phyloP scores from a whole-genome alignment of 1,140 invertebrate species.

The Mamestra configurata region DNA sequence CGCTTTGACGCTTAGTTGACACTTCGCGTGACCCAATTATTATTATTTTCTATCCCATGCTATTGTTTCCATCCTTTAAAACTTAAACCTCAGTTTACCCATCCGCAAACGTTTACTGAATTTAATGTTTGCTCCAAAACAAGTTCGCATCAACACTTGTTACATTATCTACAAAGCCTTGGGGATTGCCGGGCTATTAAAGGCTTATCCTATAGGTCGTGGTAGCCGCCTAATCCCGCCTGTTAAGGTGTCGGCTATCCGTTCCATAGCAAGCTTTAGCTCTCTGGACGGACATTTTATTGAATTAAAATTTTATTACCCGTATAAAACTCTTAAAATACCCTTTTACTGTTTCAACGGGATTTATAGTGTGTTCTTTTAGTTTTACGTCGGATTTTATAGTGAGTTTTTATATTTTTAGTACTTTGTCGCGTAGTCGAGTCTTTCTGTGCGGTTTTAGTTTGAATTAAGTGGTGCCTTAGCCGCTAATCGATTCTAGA shows the following conservation, averaged over 20 bases:
- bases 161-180: constrained; percentile 1
- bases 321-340: constrained; percentile 33
- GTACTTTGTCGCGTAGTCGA: background rate
- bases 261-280: background rate
- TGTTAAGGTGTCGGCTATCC: constrained; percentile 1
- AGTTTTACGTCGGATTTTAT: constrained; percentile 22
- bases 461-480: background rate
- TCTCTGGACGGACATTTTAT: constrained; percentile 2
- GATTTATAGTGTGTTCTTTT: constrained; percentile 27
- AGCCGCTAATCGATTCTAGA: background rate
- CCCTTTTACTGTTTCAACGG: constrained; percentile 16
- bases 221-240: background rate
- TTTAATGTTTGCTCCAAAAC: background rate
- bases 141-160: background rate
- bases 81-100: no score
- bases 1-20: no score
- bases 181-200: constrained; percentile 15
- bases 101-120: no score
- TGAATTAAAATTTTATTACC: constrained; percentile 38
- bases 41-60: no score
- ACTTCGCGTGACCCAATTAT: no score
- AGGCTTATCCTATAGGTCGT: constrained; percentile 25
- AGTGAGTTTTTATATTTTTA: background rate
- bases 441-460: background rate
- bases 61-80: no score